Conservation (phyloP, 2,888 invertebrate species). For the Nebria brevicollis region DNA sequence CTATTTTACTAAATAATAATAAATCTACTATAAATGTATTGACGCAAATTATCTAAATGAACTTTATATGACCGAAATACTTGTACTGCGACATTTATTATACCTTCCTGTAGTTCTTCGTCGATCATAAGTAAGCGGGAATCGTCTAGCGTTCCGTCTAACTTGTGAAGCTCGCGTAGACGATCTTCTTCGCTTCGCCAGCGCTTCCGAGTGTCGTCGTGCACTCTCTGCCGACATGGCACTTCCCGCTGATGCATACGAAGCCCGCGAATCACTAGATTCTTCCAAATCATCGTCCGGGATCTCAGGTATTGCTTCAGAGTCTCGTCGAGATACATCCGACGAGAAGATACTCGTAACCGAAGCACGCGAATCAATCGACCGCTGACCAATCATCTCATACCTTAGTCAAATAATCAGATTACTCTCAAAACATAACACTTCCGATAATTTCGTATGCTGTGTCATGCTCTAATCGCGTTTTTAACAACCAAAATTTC, state of each 20-base stretch:
- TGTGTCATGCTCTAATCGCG: neutral
- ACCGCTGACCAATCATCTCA: slow-evolving; percentile 62
- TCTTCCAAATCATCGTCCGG: slow-evolving; percentile 55
- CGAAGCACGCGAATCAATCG: slow-evolving; percentile 62
- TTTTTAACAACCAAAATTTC: slow-evolving; percentile 56
- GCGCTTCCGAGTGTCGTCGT: slow-evolving; percentile 58
- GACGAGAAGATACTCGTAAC: slow-evolving; percentile 62
- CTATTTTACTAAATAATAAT: neutral
- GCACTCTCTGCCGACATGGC: slow-evolving; percentile 55
- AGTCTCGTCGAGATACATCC: slow-evolving; percentile 59
- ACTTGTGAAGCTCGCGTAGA: slow-evolving; percentile 59
- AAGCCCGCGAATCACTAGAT: slow-evolving; percentile 58
- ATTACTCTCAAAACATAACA: neutral
- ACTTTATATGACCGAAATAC: neutral
- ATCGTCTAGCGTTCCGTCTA: slow-evolving; percentile 65
- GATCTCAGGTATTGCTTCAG: slow-evolving; percentile 63
- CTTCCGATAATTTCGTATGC: neutral
- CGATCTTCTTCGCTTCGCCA: slow-evolving; percentile 56
- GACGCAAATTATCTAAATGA: neutral
- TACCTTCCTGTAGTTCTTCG: slow-evolving; percentile 74
- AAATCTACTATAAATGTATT: neutral
- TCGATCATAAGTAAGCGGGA: slow-evolving; percentile 67
- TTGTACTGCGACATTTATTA: neutral
- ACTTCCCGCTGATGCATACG: slow-evolving; percentile 59
- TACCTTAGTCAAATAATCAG: slow-evolving; percentile 49